Percentiles rank a stretch among this genome's conserved stretches.
phyloP scores from a whole-genome alignment of 2,113 vertebrate species.

The Myxocyprinus asiaticus region DNA sequence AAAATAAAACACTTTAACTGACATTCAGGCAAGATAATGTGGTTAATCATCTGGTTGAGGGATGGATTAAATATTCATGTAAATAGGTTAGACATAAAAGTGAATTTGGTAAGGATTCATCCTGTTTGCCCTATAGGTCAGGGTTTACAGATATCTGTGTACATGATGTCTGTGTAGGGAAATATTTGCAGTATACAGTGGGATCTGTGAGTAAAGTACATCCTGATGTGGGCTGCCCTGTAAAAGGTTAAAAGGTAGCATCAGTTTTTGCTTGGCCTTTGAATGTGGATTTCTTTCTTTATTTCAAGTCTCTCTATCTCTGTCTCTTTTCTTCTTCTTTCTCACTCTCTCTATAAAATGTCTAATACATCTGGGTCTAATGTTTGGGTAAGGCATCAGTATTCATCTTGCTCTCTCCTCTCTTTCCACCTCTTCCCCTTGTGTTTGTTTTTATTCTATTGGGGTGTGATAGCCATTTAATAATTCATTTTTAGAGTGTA shows the following conservation, averaged over 20 bases:
- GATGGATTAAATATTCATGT: background rate
- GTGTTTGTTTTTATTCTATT: slow-evolving; percentile 82
- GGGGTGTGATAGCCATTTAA: slow-evolving; percentile 78
- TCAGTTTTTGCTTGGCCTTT: slow-evolving; percentile 47
- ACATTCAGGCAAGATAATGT: background rate
- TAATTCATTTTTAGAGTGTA: slow-evolving; percentile 83
- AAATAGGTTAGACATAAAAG: background rate
- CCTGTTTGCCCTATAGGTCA: slow-evolving; percentile 38
- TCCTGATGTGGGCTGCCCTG: slow-evolving; percentile 29
- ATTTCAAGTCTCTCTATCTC: slow-evolving; percentile 4
- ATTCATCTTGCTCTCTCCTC: slow-evolving; percentile 61
- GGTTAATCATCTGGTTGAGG: background rate
- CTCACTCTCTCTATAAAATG: too few relatives aligned
- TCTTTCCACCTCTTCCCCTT: slow-evolving; percentile 51
- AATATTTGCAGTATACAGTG: slow-evolving; percentile 26
- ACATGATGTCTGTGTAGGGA: slow-evolving; percentile 34
- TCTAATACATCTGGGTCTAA: too few relatives aligned
- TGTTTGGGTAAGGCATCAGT: slow-evolving; percentile 53
- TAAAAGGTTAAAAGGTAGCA: slow-evolving; percentile 64
- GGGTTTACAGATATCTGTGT: slow-evolving; percentile 29
- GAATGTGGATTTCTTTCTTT: slow-evolving; percentile 50
- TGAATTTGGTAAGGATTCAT: slow-evolving; percentile 29
- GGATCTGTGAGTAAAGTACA: slow-evolving; percentile 28
- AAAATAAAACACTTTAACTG: background rate
- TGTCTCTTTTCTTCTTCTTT: background rate